Evolutionary conservation across 2,888 invertebrate species (phyloP), one percentile per base, ranked within the genome.

Genomic region (Hypselothyrea guttata): DNA sequence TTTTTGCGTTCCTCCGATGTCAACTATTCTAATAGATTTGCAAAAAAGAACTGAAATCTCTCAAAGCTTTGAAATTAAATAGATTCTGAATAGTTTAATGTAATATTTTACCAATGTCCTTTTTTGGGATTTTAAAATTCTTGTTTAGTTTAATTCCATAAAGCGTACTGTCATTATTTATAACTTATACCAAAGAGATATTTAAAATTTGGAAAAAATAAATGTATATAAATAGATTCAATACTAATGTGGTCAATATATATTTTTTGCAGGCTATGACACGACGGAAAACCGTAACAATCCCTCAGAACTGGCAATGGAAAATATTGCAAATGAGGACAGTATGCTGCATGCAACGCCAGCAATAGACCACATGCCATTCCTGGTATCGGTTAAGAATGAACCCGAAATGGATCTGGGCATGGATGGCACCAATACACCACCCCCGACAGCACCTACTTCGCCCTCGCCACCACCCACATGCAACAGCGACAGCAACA

Each of bases 361-460:
- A 8, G 0, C 28, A 18, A 7, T 55, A 11, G 79, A 72, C 0
- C 86, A 86, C n/a, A 47, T 49, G 18, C 81, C 85, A 0, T 83
- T 86, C 4, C 60, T 64, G 22, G 61, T 74, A 1, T 52, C 62
- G 7, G 86, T 81, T 0, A 81, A 81, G 34, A 46, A 65, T 12
- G 81, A 81, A 11, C 73, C 84, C 0, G 84, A 86, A 30, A 60
- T 78, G 61, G 78, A 78, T 40, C 31, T 86, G 35, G 63, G 57
- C 22, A 65, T 71, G 70, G 71, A 67, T 55, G 59, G 48, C n/a
- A 86, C 79, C 9, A 72, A 76, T 51, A 84, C 75, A 0, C 78
- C 82, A 4, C 75, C 78, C n/a, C 71, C 74, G 0, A 86, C 86
- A 1, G 86, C 86, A 0, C 82, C 86, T 2, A 68, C 76, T 1